Percentiles rank a stretch among this genome's conserved stretches.
Conservation (phyloP, 2,797 vertebrate genomes). For the Intellagama lesueurii region DNA sequence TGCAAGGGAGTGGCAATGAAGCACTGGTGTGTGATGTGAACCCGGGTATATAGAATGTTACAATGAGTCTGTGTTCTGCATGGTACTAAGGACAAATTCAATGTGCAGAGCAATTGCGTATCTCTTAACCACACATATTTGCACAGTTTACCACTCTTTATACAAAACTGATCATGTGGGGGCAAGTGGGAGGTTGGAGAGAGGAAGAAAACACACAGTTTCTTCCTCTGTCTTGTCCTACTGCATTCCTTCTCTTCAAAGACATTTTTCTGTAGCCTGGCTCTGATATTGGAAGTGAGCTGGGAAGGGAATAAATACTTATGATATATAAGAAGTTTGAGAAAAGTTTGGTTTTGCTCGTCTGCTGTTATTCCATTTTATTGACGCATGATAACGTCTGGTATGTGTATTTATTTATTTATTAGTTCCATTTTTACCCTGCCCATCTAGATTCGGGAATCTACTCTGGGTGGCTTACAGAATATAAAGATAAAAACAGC, state of each 20-base stretch:
- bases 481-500: no score
- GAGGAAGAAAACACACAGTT: neutral
- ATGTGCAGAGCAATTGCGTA: neutral
- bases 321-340: neutral
- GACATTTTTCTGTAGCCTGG: no score
- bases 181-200: no score
- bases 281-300: neutral
- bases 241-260: neutral
- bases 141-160: neutral
- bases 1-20: neutral
- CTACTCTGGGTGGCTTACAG: no score
- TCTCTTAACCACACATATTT: neutral
- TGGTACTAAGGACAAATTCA: neutral
- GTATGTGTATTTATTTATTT: no score
- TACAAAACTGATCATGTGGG: neutral
- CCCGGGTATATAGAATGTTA: neutral
- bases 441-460: no score
- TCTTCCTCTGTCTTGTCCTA: neutral
- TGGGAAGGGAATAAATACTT: no score
- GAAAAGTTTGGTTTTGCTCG: neutral
- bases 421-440: no score
- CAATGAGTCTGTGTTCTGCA: neutral
- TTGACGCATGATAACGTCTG: neutral
- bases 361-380: neutral
- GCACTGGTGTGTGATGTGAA: neutral